Base-by-base conservation (phyloP, 2,113 vertebrate genomes). In the Aphelocoma coerulescens region DNA sequence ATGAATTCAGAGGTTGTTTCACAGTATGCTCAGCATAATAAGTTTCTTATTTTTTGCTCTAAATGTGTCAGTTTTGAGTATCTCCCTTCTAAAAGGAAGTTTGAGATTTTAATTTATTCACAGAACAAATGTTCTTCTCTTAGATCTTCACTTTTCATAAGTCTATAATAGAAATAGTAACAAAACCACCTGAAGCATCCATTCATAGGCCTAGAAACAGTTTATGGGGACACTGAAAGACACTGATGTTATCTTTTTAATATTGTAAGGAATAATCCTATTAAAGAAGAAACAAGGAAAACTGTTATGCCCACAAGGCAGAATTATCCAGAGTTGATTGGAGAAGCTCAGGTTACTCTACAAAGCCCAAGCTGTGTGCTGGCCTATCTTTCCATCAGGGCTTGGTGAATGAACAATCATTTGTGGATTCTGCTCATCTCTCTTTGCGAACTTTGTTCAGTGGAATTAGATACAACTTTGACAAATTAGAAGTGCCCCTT, bases 381-480 rank as follows among this genome's bases (percentile, higher is more conserved):
- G 89, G 66, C 89, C 97, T 98, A 98, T 98, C 98, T 88, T 92
- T 97, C 97, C 96, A 98, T 98, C 98, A 81, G 94, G 97, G 73
- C 88, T 96, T 94, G 96, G 96, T 98, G 98, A 99, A 98, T 98
- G 98, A 98, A 96, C 98, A 98, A 97, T 98, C 95, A 97, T 98
- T 97, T 97, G 96, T 97, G 97, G 98, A 96, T 97, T 98, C 97
- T 97, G 97, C 97, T 98, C 98, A 98, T 98, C 98, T 98, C 98
- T 98, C 98, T 97, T 96, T 97, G 94, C 52, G 1, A 98, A 98
- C 98, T 98, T 98, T 98, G 98, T 98, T 98, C 98, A 48, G 93
- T 97, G 98, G 98, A 98, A 98, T 98, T 97, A 98, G 98, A 98
- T 98, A 98, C 98, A 98, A 98, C 98, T 98, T 97, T 97, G 98